A percentile compares a stretch with the other conserved stretches of the same genome.
Conservation (phyloP, 2,888 invertebrate species). For the Parasteatoda lunata region DNA sequence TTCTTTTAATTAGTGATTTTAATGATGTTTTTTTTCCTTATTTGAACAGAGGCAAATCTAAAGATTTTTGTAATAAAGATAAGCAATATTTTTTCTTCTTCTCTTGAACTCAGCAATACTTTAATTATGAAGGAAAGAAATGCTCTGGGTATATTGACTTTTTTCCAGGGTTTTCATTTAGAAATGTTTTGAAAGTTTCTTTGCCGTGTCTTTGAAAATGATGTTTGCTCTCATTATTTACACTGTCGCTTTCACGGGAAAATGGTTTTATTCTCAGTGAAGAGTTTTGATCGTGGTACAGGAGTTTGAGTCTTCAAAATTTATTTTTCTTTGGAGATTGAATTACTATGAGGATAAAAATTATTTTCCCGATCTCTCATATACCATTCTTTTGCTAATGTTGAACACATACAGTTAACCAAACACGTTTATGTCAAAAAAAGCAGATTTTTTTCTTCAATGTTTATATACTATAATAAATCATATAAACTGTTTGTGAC, state of each 20-base stretch:
- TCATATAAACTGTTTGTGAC: too few relatives aligned
- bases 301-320: too few relatives aligned
- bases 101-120: not conserved
- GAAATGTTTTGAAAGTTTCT: not conserved
- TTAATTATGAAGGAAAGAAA: not conserved
- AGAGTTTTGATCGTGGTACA: not conserved
- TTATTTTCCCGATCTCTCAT: too few relatives aligned
- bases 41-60: not conserved
- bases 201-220: not conserved
- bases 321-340: too few relatives aligned
- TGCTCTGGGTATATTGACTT: not conserved
- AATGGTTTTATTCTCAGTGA: not conserved
- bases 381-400: too few relatives aligned
- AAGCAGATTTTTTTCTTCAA: too few relatives aligned
- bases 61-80: not conserved
- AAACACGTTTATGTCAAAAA: too few relatives aligned
- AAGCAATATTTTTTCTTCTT: not conserved
- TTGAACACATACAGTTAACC: too few relatives aligned
- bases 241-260: not conserved
- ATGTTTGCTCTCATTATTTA: not conserved
- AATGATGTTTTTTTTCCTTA: not conserved
- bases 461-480: too few relatives aligned
- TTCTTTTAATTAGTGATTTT: slow-evolving; percentile 1
- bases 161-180: not conserved
- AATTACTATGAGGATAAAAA: too few relatives aligned